Percentiles rank a stretch among this genome's conserved stretches.
phyloP scores from a whole-genome alignment of 2,113 vertebrate species.

The Hippolais icterina region DNA sequence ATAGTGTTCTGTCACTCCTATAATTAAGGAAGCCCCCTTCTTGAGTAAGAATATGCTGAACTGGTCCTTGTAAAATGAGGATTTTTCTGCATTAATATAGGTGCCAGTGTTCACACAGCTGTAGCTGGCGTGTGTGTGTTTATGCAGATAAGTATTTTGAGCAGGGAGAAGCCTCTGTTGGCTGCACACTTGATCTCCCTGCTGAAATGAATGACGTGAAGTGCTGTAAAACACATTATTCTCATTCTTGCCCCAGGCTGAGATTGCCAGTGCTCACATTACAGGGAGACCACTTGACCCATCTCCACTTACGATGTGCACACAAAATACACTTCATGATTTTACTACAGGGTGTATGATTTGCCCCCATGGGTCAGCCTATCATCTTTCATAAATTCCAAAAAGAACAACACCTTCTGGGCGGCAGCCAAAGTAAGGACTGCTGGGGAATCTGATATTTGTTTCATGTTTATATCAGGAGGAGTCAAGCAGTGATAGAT shows the following conservation, averaged over 20 bases:
- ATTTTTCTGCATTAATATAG: not conserved
- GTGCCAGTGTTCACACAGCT: not conserved
- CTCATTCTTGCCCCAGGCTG: not conserved
- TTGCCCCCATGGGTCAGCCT: not conserved
- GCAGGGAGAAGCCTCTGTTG: not conserved
- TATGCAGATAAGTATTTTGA: not conserved
- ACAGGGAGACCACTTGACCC: constrained; percentile 3
- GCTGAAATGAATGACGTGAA: constrained; percentile 6
- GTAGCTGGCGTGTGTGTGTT: not conserved
- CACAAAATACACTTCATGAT: constrained; percentile 12
- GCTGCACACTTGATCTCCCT: constrained; percentile 35
- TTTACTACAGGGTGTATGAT: constrained; percentile 44
- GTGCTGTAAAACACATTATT: constrained; percentile 19
- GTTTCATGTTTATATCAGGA: not conserved
- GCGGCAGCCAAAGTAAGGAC: constrained; percentile 7
- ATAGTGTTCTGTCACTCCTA: not conserved
- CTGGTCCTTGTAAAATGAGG: not conserved
- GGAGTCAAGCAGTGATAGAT: not conserved
- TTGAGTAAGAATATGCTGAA: not conserved
- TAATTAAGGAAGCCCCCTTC: not conserved
- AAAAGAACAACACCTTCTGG: constrained; percentile 6
- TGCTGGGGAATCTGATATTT: constrained; percentile 5
- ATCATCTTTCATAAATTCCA: constrained; percentile 23
- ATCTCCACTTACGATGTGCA: constrained; percentile 24
- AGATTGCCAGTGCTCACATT: constrained; percentile 2